Conservation (phyloP, 2,797 vertebrate genomes). For the Galagoides demidoff region DNA sequence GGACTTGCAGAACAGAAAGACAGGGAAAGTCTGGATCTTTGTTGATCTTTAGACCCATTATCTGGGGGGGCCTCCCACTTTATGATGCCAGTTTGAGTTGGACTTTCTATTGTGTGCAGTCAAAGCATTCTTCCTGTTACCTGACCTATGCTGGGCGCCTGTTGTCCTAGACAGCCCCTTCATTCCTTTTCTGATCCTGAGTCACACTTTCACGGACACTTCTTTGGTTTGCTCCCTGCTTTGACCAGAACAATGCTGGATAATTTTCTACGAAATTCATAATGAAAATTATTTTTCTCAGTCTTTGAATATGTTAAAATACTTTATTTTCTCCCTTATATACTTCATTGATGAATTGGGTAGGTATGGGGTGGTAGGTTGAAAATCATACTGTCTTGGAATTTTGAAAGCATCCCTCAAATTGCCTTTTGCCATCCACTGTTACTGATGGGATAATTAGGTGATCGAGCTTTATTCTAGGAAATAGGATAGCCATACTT, state of each 20-base stretch:
- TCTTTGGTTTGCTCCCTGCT: background rate
- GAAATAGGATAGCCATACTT: background rate
- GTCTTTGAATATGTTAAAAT: background rate
- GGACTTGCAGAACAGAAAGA: background rate
- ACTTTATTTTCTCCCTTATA: background rate
- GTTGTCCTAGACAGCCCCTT: background rate
- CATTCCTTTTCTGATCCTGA: background rate
- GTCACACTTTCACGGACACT: background rate
- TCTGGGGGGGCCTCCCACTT: background rate
- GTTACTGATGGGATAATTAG: background rate
- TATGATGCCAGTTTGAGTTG: background rate
- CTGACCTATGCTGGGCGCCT: background rate
- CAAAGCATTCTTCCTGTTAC: background rate
- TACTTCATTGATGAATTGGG: background rate
- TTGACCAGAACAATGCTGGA: background rate
- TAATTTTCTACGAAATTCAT: background rate
- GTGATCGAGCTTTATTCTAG: background rate
- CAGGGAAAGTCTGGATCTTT: background rate
- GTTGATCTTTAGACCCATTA: background rate
- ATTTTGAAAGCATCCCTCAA: constrained; percentile 20
- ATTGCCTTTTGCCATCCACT: background rate
- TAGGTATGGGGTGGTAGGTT: background rate
- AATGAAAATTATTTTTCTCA: background rate
- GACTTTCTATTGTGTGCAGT: background rate
- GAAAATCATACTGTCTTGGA: background rate